Percentiles rank a stretch among this genome's conserved stretches.
phyloP scores from a whole-genome alignment of 2,797 vertebrate genomes.

The Pantherophis vulpinus region DNA sequence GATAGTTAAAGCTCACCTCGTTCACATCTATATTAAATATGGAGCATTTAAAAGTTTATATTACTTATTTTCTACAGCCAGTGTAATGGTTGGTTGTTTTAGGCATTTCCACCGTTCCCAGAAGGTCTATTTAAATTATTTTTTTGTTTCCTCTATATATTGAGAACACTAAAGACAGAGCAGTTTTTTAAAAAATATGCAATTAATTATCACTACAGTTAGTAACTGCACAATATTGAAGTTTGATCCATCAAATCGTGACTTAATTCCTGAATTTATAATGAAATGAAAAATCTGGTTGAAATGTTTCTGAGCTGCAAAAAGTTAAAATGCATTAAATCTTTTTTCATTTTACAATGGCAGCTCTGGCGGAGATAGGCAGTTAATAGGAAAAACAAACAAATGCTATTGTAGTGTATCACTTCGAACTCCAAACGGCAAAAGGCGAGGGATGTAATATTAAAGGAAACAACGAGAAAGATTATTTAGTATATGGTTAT shows the following conservation, averaged over 20 bases:
- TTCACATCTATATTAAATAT: neutral
- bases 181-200: neutral
- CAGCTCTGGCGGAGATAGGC: neutral
- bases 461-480: neutral
- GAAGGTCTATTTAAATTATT: neutral
- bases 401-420: neutral
- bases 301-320: neutral
- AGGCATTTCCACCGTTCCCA: neutral
- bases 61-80: neutral
- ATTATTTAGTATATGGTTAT: neutral
- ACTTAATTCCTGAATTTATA: neutral
- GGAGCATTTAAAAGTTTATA: neutral
- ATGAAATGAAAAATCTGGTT: neutral
- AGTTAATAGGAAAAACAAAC: neutral
- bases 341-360: neutral
- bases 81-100: neutral
- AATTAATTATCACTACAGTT: rapidly evolving
- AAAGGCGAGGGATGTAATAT: neutral
- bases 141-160: neutral
- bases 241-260: neutral
- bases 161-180: neutral
- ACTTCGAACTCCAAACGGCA: neutral
- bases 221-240: neutral
- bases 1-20: neutral
- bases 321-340: neutral